Evolutionary conservation across 2,888 invertebrate species (phyloP).

Genomic region (Boloria euphrosyne): DNA sequence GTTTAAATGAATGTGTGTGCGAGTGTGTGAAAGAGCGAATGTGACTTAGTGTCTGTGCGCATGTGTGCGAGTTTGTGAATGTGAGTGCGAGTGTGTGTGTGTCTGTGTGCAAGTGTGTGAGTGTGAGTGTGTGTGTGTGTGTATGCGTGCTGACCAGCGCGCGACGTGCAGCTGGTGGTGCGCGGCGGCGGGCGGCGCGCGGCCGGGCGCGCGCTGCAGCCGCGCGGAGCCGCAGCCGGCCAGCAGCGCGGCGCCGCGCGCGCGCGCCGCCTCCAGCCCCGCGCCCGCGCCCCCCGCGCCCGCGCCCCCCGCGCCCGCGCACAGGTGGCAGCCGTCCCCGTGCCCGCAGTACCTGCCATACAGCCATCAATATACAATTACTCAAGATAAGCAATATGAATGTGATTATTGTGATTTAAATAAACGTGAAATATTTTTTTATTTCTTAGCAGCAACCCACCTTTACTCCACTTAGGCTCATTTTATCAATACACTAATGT

Average conservation of each 20-base stretch:
- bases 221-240: constrained; percentile 88
- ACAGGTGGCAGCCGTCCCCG: constrained; percentile 86
- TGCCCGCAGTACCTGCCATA: constrained; percentile 86
- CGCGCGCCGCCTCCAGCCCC: constrained; percentile 75
- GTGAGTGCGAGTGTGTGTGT: too few relatives aligned
- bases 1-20: too few relatives aligned
- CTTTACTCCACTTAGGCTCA: too few relatives aligned
- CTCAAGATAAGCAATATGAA: too few relatives aligned
- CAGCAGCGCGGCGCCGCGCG: constrained; percentile 75
- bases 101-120: neutral
- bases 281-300: constrained; percentile 66
- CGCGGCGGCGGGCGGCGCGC: constrained; percentile 82
- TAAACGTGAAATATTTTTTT: too few relatives aligned
- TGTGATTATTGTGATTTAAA: too few relatives aligned
- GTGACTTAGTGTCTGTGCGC: too few relatives aligned
- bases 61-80: too few relatives aligned
- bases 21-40: too few relatives aligned
- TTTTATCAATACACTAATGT: too few relatives aligned
- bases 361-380: too few relatives aligned
- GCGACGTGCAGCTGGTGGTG: constrained; percentile 85
- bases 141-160: constrained; percentile 74
- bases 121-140: neutral
- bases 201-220: constrained; percentile 70
- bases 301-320: constrained; percentile 58
- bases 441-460: too few relatives aligned